Conservation (phyloP, 1,140 invertebrate genomes). For the Brachionus angularis region DNA sequence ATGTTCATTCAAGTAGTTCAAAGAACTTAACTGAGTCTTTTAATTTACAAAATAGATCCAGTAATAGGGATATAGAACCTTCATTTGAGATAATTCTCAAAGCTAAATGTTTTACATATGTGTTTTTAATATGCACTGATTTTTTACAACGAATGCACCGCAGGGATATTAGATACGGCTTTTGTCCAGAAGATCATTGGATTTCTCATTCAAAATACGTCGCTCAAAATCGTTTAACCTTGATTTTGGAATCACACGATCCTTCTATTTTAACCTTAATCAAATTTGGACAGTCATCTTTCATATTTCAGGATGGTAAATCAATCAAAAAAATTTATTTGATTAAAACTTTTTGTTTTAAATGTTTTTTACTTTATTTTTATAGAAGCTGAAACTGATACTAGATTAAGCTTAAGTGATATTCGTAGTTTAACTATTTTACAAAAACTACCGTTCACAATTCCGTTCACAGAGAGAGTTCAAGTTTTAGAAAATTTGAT, state of each 20-base stretch:
- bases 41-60: not conserved
- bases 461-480: conserved; percentile 81
- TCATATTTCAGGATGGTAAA: conserved; percentile 26
- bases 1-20: not conserved
- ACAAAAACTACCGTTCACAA: conserved; percentile 84
- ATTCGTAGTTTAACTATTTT: conserved; percentile 79
- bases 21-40: not conserved
- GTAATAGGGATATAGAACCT: not conserved
- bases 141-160: conserved; percentile 32
- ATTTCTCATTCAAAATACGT: conserved; percentile 37
- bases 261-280: not conserved
- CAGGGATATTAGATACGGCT: conserved; percentile 33
- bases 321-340: no score
- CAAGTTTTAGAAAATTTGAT: conserved; percentile 68
- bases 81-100: not conserved
- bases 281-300: conserved; percentile 14
- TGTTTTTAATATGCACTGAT: conserved; percentile 8
- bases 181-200: conserved; percentile 42
- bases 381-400: conserved; percentile 65
- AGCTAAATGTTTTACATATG: conserved; percentile 16
- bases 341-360: not conserved
- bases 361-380: conserved; percentile 46
- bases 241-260: conserved; percentile 7
- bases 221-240: conserved; percentile 3
- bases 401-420: conserved; percentile 80